Conservation (phyloP, 2,797 vertebrate genomes). For the Microtus agrestis region DNA sequence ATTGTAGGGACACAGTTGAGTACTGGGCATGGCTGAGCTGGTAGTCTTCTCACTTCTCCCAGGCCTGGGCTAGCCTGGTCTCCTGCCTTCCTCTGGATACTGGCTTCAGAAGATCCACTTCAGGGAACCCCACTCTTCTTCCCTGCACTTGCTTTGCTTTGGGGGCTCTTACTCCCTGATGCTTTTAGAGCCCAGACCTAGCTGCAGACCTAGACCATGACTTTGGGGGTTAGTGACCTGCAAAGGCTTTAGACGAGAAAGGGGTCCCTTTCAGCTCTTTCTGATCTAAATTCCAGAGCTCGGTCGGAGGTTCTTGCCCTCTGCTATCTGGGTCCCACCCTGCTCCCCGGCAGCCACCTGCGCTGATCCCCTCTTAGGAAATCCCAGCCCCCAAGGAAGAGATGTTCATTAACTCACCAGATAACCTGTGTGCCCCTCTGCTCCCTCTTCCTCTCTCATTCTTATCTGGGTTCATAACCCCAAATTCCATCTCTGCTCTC, state of each 20-base stretch:
- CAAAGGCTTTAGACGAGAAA: neutral
- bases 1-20: neutral
- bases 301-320: neutral
- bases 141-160: neutral
- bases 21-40: too few species aligned
- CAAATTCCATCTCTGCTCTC: neutral
- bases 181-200: neutral
- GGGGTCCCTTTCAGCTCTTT: neutral
- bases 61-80: too few species aligned
- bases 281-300: neutral
- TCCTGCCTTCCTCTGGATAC: neutral
- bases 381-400: neutral
- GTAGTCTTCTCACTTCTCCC: too few species aligned
- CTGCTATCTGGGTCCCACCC: neutral
- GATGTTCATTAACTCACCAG: constrained; percentile 10
- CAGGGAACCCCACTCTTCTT: too few species aligned
- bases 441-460: neutral
- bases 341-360: neutral
- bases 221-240: neutral
- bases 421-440: neutral
- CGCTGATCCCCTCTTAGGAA: neutral
- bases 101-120: neutral
- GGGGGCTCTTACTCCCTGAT: neutral
- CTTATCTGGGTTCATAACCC: constrained; percentile 34
- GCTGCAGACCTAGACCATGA: neutral